A percentile compares a stretch with the other conserved stretches of the same genome.
These are phyloP conservation scores for Cacoxenus indagator DNA, from an alignment of 2,888 invertebrate genomes.

Conservation along the genomic window DNA sequence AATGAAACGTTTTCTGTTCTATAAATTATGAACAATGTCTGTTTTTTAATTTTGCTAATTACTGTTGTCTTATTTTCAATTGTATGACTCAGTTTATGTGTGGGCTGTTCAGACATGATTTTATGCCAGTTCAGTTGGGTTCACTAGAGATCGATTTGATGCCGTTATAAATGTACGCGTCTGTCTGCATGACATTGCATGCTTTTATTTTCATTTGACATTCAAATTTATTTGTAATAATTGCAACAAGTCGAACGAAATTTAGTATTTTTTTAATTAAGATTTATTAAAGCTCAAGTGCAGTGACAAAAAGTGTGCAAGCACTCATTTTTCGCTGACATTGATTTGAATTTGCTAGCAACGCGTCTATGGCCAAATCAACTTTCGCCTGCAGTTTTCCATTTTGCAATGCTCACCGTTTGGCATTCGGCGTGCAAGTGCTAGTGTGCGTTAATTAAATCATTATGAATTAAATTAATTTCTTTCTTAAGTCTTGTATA, in stretches of 20 bases:
- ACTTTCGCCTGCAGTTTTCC: neutral
- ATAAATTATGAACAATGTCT: slow-evolving; percentile 5
- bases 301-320: slow-evolving; percentile 23
- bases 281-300: slow-evolving; percentile 39
- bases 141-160: slow-evolving; percentile 24
- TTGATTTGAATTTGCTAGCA: slow-evolving; percentile 6
- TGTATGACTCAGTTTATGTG: slow-evolving; percentile 46
- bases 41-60: slow-evolving; percentile 13
- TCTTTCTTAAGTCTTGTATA: slow-evolving; percentile 19
- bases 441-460: neutral
- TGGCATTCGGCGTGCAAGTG: neutral
- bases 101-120: neutral
- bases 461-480: slow-evolving; percentile 10
- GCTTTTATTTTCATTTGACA: slow-evolving; percentile 38
- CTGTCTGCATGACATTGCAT: slow-evolving; percentile 44
- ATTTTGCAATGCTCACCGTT: neutral
- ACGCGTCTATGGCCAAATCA: neutral
- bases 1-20: slow-evolving; percentile 3
- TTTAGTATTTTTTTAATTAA: slow-evolving; percentile 5
- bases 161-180: slow-evolving; percentile 13
- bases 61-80: neutral
- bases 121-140: neutral
- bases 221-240: slow-evolving; percentile 21
- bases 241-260: slow-evolving; percentile 16
- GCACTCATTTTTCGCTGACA: neutral